Evolutionary conservation across 2,113 vertebrate species (phyloP).

Genomic region (Accipiter cooperii): DNA sequence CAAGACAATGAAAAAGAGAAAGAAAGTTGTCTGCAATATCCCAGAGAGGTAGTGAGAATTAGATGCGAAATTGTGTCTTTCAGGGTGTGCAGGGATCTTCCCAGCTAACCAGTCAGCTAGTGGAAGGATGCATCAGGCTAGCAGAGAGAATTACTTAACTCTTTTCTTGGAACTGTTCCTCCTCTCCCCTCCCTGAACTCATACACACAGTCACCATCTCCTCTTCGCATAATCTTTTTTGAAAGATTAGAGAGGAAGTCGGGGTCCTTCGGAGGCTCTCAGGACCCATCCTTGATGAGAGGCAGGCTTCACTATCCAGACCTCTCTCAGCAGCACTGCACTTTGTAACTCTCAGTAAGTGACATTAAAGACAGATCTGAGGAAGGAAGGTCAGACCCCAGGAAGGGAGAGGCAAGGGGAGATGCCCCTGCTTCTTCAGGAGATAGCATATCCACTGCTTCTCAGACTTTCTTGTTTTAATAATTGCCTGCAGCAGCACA

Average conservation of each 20-base stretch:
- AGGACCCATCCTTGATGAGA: neutral
- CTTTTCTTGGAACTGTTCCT: neutral
- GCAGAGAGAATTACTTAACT: neutral
- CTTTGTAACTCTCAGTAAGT: neutral
- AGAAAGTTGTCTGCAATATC: neutral
- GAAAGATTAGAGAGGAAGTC: constrained; percentile 45
- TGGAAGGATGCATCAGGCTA: neutral
- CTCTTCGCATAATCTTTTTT: neutral
- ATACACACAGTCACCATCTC: neutral
- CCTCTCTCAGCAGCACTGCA: neutral
- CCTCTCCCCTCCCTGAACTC: neutral
- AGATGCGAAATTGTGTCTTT: neutral
- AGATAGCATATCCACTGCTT: neutral
- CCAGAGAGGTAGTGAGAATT: neutral
- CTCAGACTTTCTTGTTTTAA: neutral
- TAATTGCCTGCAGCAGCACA: neutral
- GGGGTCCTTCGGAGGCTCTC: neutral
- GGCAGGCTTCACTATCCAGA: neutral
- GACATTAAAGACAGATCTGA: neutral
- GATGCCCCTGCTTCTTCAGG: neutral
- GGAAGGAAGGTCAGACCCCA: constrained; percentile 39
- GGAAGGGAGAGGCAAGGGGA: neutral
- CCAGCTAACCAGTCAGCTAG: neutral
- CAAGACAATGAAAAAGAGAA: neutral
- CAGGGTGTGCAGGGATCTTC: neutral